Percentiles rank a stretch among this genome's conserved stretches.
phyloP scores from a whole-genome alignment of 2,797 vertebrate genomes.

The Crypturellus tataupa region DNA sequence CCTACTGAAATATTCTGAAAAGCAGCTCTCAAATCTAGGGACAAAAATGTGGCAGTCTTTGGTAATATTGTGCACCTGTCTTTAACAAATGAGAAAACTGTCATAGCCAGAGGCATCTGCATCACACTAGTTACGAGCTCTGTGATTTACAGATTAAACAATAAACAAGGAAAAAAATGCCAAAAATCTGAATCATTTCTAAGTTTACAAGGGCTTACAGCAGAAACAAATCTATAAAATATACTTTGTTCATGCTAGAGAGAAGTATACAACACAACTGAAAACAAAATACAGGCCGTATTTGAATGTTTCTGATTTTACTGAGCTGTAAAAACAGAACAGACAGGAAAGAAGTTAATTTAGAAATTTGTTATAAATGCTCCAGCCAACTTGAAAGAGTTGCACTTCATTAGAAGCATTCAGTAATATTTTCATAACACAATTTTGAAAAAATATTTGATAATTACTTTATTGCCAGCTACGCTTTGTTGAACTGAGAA shows the following conservation, averaged over 20 bases:
- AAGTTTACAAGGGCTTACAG: rapidly evolving
- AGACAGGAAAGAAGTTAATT: neutral
- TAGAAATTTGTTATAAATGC: neutral
- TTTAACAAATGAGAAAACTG: neutral
- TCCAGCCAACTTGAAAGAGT: neutral
- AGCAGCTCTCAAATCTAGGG: rapidly evolving
- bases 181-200: neutral
- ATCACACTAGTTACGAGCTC: neutral
- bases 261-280: neutral
- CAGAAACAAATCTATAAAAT: neutral
- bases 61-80: neutral
- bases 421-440: neutral
- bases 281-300: neutral
- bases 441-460: neutral
- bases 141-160: neutral
- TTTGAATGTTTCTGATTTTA: neutral
- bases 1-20: neutral
- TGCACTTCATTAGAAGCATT: neutral
- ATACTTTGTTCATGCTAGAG: neutral
- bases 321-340: neutral
- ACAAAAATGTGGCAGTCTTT: rapidly evolving
- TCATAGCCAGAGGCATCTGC: neutral
- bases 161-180: neutral
- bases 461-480: neutral
- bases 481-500: neutral